Evolutionary conservation across 1,140 invertebrate genomes (phyloP).

Genomic region (Gerris buenoi): DNA sequence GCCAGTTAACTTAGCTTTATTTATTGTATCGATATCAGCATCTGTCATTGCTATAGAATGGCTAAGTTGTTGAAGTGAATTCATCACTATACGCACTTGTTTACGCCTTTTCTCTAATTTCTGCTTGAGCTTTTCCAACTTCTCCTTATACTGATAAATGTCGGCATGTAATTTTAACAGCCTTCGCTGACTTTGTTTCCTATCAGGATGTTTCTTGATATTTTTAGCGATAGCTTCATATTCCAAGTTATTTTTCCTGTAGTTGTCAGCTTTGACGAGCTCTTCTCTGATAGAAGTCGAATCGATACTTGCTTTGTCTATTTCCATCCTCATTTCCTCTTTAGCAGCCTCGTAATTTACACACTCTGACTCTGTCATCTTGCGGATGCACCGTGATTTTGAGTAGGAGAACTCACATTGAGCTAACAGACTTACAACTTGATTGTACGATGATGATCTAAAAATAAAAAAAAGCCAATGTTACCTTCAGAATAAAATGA

Average conservation of each 20-base stretch:
- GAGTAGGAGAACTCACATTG: constrained; percentile 78
- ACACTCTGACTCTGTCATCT: constrained; percentile 71
- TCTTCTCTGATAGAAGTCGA: constrained; percentile 53
- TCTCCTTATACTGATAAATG: constrained; percentile 5
- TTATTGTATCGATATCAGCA: not conserved
- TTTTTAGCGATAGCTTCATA: constrained; percentile 84
- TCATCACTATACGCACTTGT: not conserved
- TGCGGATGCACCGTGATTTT: constrained; percentile 61
- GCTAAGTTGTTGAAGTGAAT: not conserved
- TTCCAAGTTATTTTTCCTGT: constrained; percentile 77
- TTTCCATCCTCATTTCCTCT: constrained; percentile 56
- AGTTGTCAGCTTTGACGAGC: constrained; percentile 60
- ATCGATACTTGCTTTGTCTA: constrained; percentile 53
- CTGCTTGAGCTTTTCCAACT: not conserved
- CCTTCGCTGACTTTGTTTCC: constrained; percentile 43
- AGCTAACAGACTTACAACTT: constrained; percentile 62
- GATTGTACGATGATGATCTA: constrained; percentile 40
- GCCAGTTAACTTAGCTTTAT: not conserved
- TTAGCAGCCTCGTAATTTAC: constrained; percentile 68
- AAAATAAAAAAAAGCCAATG: constrained; percentile 16
- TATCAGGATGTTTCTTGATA: constrained; percentile 76
- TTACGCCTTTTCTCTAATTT: not conserved
- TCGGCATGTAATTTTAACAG: not conserved
- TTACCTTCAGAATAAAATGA: not conserved
- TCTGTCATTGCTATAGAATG: not conserved